Conservation (phyloP, 2,888 invertebrate species). For the Eutolmus rufibarbis region DNA sequence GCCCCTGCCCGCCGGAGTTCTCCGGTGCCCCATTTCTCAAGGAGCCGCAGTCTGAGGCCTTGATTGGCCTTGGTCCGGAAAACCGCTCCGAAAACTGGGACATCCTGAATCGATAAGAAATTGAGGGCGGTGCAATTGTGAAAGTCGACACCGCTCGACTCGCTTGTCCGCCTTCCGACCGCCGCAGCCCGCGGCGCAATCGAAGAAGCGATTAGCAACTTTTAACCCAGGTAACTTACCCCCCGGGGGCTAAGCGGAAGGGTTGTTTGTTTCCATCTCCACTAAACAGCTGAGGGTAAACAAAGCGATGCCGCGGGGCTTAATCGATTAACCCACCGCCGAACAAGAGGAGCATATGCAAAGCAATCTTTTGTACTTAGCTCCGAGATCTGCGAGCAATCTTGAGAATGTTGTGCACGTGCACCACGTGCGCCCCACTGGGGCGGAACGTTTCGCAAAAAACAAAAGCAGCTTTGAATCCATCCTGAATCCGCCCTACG, state of each 20-base stretch:
- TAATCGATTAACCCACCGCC: not conserved
- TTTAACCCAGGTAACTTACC: not conserved
- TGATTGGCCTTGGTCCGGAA: constrained; percentile 34
- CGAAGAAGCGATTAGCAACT: not conserved
- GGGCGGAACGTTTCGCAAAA: not conserved
- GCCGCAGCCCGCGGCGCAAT: not conserved
- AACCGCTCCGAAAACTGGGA: constrained; percentile 7
- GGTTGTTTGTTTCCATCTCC: not conserved
- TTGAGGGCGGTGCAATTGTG: constrained; percentile 24
- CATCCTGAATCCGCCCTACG: not conserved
- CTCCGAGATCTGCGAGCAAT: not conserved
- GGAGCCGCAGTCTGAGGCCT: constrained; percentile 9
- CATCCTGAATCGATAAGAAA: constrained; percentile 38
- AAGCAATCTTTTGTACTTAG: not conserved
- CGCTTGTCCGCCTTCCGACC: not conserved
- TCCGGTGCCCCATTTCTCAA: not conserved
- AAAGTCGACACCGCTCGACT: not conserved
- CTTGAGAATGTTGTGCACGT: not conserved
- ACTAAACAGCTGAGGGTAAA: not conserved
- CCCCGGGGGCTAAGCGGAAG: not conserved
- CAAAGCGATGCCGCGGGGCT: not conserved
- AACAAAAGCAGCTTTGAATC: not conserved
- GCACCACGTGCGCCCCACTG: not conserved
- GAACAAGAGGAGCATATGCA: not conserved
- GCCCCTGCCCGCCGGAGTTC: not conserved